Evolutionary conservation across 2,797 vertebrate species (phyloP), one percentile per base, ranked within the genome.

Genomic region (Periparus ater): DNA sequence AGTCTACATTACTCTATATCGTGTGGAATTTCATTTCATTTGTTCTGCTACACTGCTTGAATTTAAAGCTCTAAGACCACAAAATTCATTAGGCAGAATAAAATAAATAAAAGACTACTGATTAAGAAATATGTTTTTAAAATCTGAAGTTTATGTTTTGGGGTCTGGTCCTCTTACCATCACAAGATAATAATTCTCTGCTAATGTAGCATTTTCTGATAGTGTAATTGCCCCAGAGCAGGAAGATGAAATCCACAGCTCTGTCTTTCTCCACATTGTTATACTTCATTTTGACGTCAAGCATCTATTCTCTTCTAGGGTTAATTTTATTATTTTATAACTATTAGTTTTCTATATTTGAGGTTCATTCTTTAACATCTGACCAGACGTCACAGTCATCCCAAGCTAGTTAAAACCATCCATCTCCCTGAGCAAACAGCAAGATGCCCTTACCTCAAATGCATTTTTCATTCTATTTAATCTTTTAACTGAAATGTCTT

Each of bases 41-140:
- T 89, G 60, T 55, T 87, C 87, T 78, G 54, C 62, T 73, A n/a
- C 47, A 48, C 22, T 70, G 25, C 47, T 89, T 66, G 44, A 76
- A 88, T 70, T 89, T 79, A 82, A 95, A 85, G 44, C 38, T 54
- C 7, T 51, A 68, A 79, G 36, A 70, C 47, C 55, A 79, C 34
- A 87, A 81, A 95, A 85, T 61, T 89, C n/a, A 76, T 87, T 70
- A 87, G 78, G 66, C 10, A 79, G 47, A 70, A 85, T 66, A 84
- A 92, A 93, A 84, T 30, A 73, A 91, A 83, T 57, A 60, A 73
- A 75, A 61, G 26, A 62, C 44, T 62, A 66, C 34, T n/a, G 38
- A 38, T 74, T n/a, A 85, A 76, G 55, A 65, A 34, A 18, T 2
- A 26, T 2, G 25, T 58, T 32, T 55, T 88, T 36, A 73, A 62